Percentiles rank a stretch among this genome's conserved stretches.
These are phyloP conservation scores for Sericinus montela DNA, from an alignment of 2,888 invertebrate genomes.

Conservation along the genomic window DNA sequence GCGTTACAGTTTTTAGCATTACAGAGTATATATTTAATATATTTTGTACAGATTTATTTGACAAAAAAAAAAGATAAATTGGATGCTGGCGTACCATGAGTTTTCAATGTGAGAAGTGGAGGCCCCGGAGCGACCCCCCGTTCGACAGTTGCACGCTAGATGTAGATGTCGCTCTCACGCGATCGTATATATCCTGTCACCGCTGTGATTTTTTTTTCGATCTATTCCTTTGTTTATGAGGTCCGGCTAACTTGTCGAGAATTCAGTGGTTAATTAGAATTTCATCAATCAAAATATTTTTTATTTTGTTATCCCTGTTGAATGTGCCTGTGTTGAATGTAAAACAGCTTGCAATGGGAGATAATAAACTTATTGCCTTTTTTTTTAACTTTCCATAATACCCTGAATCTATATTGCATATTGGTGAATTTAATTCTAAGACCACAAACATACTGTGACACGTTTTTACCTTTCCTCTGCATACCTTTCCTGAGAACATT, in stretches of 20 bases:
- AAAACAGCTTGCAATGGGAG: constrained; percentile 70
- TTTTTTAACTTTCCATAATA: constrained; percentile 65
- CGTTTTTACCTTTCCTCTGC: background rate
- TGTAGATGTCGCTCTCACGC: constrained; percentile 40
- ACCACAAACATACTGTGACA: constrained; percentile 8
- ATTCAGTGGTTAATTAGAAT: constrained; percentile 76
- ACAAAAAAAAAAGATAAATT: constrained; percentile 77
- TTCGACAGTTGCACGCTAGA: constrained; percentile 42
- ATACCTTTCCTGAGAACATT: constrained; percentile 1
- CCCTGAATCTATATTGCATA: constrained; percentile 30
- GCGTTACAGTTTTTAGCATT: constrained; percentile 79
- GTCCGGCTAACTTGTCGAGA: constrained; percentile 74
- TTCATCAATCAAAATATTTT: constrained; percentile 75
- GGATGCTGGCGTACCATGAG: constrained; percentile 78
- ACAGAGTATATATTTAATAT: constrained; percentile 81
- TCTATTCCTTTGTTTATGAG: constrained; percentile 77
- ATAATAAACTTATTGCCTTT: constrained; percentile 75
- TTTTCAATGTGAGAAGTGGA: constrained; percentile 73
- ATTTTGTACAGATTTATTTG: constrained; percentile 81
- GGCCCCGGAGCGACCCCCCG: constrained; percentile 64
- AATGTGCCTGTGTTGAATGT: constrained; percentile 71
- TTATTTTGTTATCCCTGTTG: constrained; percentile 75
- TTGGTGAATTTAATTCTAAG: constrained; percentile 14
- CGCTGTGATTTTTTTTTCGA: constrained; percentile 52
- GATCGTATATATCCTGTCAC: constrained; percentile 32